Base-by-base conservation (phyloP, 2,888 invertebrate genomes). In the Philopedon plagiatum region DNA sequence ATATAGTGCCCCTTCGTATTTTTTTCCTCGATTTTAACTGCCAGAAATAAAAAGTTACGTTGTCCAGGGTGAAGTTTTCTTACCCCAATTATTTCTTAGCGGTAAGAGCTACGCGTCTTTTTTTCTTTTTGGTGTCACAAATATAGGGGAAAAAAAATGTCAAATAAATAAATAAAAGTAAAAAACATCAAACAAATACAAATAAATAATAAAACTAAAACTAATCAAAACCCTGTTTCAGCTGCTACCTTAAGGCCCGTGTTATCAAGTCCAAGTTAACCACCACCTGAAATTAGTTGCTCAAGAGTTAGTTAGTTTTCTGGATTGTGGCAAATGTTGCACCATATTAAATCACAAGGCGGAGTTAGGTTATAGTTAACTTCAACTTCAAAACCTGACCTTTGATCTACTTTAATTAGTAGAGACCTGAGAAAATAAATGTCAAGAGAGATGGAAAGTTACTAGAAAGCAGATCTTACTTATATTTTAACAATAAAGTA, bases 181-280 rank as follows among this genome's bases (percentile, higher is more conserved):
- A n/a, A 26, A 26, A 26, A 26, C 26, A 26, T 26, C 26, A n/a
- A n/a, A n/a, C n/a, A n/a, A 29, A 7, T 29, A 5, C 15, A 39
- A 15, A 15, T 2, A 1, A 39, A 15, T 15, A 44, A 44, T 44
- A 7, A 19, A 15, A 18, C 7, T 19, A 15, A 44, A 7, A 44
- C 9, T 26, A 26, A 49, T 46, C 9, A 49, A 23, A 26, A 49
- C 51, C 51, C 51, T 54, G 51, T 54, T 54, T 29, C 18, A 51
- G 51, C 15, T 32, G 29, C 51, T 18, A 18, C 29, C 18, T n/a
- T 29, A 29, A 18, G 13, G 29, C 8, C 26, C 13, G 2, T 15
- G 29, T n/a, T 54, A n/a, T n/a, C 15, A 54, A 54, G 15, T 32
- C 15, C 1, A 29, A 18, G 9, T 49, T 54, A 29, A 54, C 51